Evolutionary conservation across 2,797 vertebrate genomes (phyloP), one percentile per base, ranked within the genome.

Genomic region (Halcyon smyrnensis): DNA sequence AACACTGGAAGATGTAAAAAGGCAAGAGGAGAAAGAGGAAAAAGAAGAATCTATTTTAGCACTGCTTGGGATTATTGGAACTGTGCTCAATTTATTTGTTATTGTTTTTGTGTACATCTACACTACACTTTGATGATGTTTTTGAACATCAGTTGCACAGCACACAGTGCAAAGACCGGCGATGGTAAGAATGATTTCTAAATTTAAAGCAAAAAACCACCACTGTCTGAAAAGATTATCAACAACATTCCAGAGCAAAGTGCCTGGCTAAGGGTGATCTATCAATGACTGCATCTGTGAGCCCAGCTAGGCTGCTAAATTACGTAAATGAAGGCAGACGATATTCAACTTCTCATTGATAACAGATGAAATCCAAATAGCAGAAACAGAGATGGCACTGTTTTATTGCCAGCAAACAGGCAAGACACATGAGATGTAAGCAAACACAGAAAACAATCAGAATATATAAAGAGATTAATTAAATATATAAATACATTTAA

Each of bases 71-170:
- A 99, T 99, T 95, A 97, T 98, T 75, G 99, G 99, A 95, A 99
- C 98, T 73, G 98, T 99, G 95, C 98, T 99, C 34, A 99, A 99
- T 97, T 98, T 99, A 73, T 99, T 99, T 87, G 99, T 99, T 85
- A 99, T 99, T 12, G 98, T 99, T 93, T 99, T 99, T 95, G 98
- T 99, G 88, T 99, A 99, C 94, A 98, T 99, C 95, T 99, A 99
- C 93, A 99, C 98, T 57, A 99, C 98, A 62, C 96, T 99, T 97
- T 99, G 98, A 99, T 85, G 85, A 87, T 84, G 63, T 96, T 90
- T 96, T 93, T 90, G 80, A 95, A 45, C 37, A 93, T 80, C 64
- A 87, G 2, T 2, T 90, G 64, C 83, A 95, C 41, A 95, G 90
- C 80, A 89, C 43, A 89, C 73, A 70, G 57, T 93, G 85, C 50